A percentile compares a stretch with the other conserved stretches of the same genome.
These are phyloP conservation scores for Drymodes brunneopygia DNA, from an alignment of 2,113 vertebrate species.

Conservation along the genomic window DNA sequence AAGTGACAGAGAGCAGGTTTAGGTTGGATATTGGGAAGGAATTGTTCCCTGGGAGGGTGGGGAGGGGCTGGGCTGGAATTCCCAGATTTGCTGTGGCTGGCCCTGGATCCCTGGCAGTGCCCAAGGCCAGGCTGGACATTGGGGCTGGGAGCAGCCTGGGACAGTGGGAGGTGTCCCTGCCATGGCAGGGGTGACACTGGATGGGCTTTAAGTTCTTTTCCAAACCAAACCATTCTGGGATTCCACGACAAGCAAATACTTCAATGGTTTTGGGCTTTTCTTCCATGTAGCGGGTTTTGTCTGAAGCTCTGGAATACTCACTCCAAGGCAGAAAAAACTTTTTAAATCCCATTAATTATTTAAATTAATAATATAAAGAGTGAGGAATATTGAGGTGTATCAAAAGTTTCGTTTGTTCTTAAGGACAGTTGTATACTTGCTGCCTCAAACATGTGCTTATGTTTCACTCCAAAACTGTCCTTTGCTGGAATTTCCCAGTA, in stretches of 20 bases:
- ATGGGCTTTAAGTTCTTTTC: accelerated
- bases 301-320: not conserved
- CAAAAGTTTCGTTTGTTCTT: not conserved
- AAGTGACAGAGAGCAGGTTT: too few relatives aligned
- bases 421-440: accelerated
- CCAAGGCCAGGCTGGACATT: not conserved
- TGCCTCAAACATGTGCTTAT: accelerated
- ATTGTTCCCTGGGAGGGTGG: not conserved
- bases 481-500: not conserved
- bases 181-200: not conserved
- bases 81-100: not conserved
- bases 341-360: not conserved
- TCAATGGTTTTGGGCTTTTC: not conserved
- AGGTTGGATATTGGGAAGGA: accelerated
- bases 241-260: not conserved
- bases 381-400: not conserved
- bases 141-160: not conserved
- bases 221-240: not conserved
- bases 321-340: not conserved
- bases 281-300: not conserved
- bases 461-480: not conserved
- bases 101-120: not conserved
- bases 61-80: not conserved
- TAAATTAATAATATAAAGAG: not conserved
- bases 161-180: not conserved